phyloP scores from a whole-genome alignment of 2,113 vertebrate genomes.

The Carollia perspicillata region DNA sequence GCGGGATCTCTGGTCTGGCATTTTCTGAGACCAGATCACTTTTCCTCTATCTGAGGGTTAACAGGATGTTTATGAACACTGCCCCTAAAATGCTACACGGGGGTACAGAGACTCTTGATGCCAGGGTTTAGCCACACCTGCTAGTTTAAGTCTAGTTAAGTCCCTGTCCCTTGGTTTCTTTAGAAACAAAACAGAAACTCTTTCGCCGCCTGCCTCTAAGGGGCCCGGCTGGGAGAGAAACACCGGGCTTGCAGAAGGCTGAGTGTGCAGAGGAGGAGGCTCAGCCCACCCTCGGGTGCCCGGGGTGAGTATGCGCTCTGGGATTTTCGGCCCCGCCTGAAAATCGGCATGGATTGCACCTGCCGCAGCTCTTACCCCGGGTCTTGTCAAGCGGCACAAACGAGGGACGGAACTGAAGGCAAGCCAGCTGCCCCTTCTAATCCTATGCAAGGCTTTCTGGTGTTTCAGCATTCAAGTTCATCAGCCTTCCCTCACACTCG shows the following conservation, averaged over 20 bases:
- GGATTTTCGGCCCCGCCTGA: neutral
- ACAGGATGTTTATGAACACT: constrained; percentile 43
- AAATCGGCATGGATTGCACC: constrained; percentile 31
- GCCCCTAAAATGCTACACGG: constrained; percentile 1
- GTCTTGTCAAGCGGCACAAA: neutral
- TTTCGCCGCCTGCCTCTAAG: neutral
- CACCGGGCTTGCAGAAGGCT: constrained; percentile 37
- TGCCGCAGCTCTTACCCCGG: neutral
- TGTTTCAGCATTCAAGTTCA: neutral
- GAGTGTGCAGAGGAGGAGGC: neutral
- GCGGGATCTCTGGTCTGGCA: constrained; percentile 58
- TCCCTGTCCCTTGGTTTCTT: constrained; percentile 48
- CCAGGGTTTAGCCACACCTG: constrained; percentile 36
- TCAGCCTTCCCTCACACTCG: neutral
- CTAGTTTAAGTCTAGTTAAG: constrained; percentile 51
- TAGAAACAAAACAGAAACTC: constrained; percentile 63
- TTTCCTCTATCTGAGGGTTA: neutral
- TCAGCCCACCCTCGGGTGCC: neutral
- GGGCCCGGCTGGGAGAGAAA: constrained; percentile 27
- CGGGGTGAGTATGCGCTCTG: neutral
- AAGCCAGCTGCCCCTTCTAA: constrained; percentile 33
- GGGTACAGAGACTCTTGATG: neutral
- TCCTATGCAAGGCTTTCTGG: neutral
- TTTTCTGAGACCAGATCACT: constrained; percentile 58
- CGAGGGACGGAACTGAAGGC: neutral